These are phyloP conservation scores for Drosophila cyrtoloma DNA, from an alignment of 2,888 invertebrate species.

Conservation along the genomic window DNA sequence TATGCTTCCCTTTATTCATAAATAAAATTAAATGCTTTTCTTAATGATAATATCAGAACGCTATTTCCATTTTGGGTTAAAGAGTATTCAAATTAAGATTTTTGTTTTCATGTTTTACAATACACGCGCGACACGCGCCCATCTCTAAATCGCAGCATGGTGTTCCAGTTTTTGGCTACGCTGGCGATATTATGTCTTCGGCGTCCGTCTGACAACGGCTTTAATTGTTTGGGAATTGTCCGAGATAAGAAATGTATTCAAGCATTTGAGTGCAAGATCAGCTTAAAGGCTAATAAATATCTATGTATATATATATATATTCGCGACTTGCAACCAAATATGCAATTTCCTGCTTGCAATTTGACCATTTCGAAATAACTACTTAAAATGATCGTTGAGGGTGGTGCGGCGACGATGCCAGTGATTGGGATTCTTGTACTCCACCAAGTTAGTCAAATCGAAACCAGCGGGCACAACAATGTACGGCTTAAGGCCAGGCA, in stretches of 20 bases:
- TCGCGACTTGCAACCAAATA: constrained; percentile 12
- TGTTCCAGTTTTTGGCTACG: constrained; percentile 53
- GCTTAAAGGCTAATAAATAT: constrained; percentile 10
- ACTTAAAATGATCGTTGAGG: constrained; percentile 22
- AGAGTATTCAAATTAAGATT: background rate
- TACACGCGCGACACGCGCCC: background rate
- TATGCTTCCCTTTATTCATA: background rate
- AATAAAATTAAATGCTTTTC: background rate
- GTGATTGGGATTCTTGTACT: constrained; percentile 56
- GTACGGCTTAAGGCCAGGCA: constrained; percentile 1
- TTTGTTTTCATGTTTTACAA: background rate
- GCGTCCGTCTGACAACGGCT: constrained; percentile 63
- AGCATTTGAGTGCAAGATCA: constrained; percentile 9
- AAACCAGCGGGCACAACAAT: constrained; percentile 54
- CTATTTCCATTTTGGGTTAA: background rate
- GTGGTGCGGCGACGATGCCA: constrained; percentile 53
- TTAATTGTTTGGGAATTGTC: constrained; percentile 42
- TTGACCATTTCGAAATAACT: background rate
- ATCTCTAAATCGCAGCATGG: constrained; percentile 14
- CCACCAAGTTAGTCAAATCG: constrained; percentile 44
- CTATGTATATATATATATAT: background rate
- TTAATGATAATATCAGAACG: background rate
- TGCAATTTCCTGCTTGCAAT: constrained; percentile 23
- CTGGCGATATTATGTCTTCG: constrained; percentile 75
- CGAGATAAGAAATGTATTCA: constrained; percentile 42